phyloP scores from a whole-genome alignment of 2,888 invertebrate species.

The Cecidostiba fungosa region DNA sequence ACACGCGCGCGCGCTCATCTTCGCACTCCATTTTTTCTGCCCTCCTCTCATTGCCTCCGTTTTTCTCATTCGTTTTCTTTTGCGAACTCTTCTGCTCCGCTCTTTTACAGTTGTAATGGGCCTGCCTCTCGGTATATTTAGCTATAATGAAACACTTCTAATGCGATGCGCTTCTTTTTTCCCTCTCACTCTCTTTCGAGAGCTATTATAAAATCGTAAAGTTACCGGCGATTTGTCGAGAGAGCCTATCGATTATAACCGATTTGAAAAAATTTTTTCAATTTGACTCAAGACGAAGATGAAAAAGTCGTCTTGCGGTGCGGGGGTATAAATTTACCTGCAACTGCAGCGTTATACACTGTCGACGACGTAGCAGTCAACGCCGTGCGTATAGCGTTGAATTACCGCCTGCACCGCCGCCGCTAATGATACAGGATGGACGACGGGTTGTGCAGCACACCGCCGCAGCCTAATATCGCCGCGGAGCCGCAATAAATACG shows the following conservation, averaged over 20 bases:
- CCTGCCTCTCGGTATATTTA: slow-evolving; percentile 49
- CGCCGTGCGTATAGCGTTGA: slow-evolving; percentile 23
- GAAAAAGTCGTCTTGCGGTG: background rate
- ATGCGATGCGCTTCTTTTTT: slow-evolving; percentile 20
- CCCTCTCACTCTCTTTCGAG: background rate
- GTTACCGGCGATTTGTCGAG: slow-evolving; percentile 34
- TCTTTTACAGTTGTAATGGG: slow-evolving; percentile 52
- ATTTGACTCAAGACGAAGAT: background rate
- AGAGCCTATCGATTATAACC: background rate
- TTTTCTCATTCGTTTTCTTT: slow-evolving; percentile 41
- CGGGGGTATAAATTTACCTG: background rate
- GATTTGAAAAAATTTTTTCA: background rate
- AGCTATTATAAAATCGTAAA: slow-evolving; percentile 49
- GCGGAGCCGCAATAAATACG: slow-evolving; percentile 74
- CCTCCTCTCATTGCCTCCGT: slow-evolving; percentile 34
- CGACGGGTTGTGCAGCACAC: slow-evolving; percentile 7
- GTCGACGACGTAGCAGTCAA: background rate
- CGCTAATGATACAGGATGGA: slow-evolving; percentile 65
- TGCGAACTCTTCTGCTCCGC: background rate
- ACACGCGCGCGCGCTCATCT: slow-evolving; percentile 52
- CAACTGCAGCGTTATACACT: background rate
- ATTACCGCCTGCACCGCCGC: slow-evolving; percentile 36
- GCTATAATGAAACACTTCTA: slow-evolving; percentile 62
- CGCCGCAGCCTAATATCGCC: slow-evolving; percentile 51
- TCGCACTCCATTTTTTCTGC: slow-evolving; percentile 63